Evolutionary conservation across 2,113 vertebrate genomes (phyloP), one percentile per base, ranked within the genome.

Genomic region (Rhizomys pruinosus): DNA sequence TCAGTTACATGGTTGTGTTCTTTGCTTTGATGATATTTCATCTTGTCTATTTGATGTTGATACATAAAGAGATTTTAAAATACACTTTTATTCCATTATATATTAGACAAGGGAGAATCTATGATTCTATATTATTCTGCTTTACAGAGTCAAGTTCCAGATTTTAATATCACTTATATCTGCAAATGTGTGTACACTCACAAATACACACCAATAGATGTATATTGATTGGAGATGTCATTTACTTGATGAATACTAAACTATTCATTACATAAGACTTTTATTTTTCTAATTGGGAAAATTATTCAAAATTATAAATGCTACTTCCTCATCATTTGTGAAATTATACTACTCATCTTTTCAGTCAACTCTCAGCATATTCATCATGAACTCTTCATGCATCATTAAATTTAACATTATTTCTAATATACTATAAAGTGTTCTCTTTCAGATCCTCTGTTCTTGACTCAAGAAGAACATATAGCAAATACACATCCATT

Each of bases 341-440:
- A 87, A 94, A 87, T 95, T 94, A 66, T 44, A 79, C 80, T 91
- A 79, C 95, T 90, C 44, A 88, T 96, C 90, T 93, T 87, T 78
- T 79, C 93, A 95, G 93, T 63, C 97, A 91, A n/a, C n/a, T n/a
- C n/a, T 95, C 0, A 0, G 88, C 88, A 97, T 87, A 85, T 97
- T 98, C 97, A 97, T 97, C 89, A 97, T 94, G 94, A 97, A 95
- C 93, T 93, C 96, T 97, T 82, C 96, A 96, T 96, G 73, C 84
- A 95, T 97, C 90, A 79, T 72, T 82, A 95, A 87, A 25, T 96
- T 97, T 93, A 97, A 94, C 89, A 97, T 96, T 96, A 94, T 95
- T 96, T 97, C 85, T 97, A 91, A 97, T 96, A 73, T 76, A 94
- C 2, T 13, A 37, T 69, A 94, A 97, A 97, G 80, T 95, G 37